These are phyloP conservation scores for Brachionus paranguensis DNA, from an alignment of 1,140 invertebrate genomes.

Conservation along the genomic window DNA sequence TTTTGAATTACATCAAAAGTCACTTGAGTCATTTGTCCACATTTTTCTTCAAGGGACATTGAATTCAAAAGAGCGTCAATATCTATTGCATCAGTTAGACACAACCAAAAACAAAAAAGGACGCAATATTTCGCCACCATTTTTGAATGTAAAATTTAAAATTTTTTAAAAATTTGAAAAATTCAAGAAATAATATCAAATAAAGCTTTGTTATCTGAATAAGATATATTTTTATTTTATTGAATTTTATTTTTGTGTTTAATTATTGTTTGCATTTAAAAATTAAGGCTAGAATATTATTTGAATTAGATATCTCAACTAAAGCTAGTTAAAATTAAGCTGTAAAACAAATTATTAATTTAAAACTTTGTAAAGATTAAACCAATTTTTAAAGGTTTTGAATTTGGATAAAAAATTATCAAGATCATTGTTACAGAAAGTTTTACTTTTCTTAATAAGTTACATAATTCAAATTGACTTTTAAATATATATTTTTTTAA, in stretches of 20 bases:
- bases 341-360: background rate
- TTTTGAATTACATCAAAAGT: background rate
- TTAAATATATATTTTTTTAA: background rate
- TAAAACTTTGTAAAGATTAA: background rate
- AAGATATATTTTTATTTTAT: background rate
- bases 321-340: background rate
- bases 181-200: background rate
- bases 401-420: background rate
- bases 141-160: background rate
- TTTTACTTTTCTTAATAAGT: background rate
- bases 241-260: background rate
- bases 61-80: background rate
- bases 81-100: background rate
- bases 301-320: background rate
- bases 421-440: background rate
- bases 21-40: constrained; percentile 15
- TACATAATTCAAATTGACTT: background rate
- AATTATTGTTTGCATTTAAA: background rate
- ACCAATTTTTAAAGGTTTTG: background rate
- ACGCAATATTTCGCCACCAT: background rate
- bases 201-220: background rate
- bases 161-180: background rate
- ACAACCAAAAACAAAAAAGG: background rate
- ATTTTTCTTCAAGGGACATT: constrained; percentile 11
- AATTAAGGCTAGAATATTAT: background rate